Base-by-base conservation (phyloP, 2,888 invertebrate genomes). In the Plebejus argus region DNA sequence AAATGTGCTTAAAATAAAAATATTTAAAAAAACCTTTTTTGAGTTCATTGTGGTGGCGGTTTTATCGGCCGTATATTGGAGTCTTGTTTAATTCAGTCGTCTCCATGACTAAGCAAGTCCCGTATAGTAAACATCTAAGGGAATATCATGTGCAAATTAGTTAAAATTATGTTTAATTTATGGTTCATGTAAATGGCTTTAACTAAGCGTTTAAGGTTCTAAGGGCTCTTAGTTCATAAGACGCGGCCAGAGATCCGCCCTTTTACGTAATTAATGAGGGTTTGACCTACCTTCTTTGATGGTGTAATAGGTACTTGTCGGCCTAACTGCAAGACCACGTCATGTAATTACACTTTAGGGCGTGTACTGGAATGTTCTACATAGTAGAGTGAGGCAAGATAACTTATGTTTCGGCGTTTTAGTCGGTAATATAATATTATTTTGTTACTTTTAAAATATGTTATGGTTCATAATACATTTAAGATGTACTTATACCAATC, bases 261-360 rank as follows among this genome's bases (percentile, higher is more conserved):
- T 86, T 83, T 83, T 86, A 66, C 85, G 86, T 89, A 90, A 90
- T 90, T 90, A 90, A 90, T 89, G 85, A 84, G 82, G 86, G 85
- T 86, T 89, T 90, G 89, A 90, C 89, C 88, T 86, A 81, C 81
- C 84, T 83, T 53, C 74, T 74, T 74, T 74, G 74, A 74, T 74
- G 74, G 49, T 53, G 49, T 74, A 28, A 74, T 53, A 53, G 45
- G 49, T 20, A 53, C 39, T 71, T 66, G 23, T 28, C 12, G 66
- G 15, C 18, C 28, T 28, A 66, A 66, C 66, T 28, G 66, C 6
- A 66, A 61, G 23, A 66, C 66, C 66, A 66, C 66, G n/a, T n/a
- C n/a, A 33, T 33, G 66, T 66, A 66, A 66, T 66, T 66, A 66
- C 66, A 33, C 28, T 66, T 33, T 66, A 33, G 28, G 28, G 15